These are phyloP conservation scores for Grantiella picta DNA, from an alignment of 2,113 vertebrate species.

Conservation along the genomic window DNA sequence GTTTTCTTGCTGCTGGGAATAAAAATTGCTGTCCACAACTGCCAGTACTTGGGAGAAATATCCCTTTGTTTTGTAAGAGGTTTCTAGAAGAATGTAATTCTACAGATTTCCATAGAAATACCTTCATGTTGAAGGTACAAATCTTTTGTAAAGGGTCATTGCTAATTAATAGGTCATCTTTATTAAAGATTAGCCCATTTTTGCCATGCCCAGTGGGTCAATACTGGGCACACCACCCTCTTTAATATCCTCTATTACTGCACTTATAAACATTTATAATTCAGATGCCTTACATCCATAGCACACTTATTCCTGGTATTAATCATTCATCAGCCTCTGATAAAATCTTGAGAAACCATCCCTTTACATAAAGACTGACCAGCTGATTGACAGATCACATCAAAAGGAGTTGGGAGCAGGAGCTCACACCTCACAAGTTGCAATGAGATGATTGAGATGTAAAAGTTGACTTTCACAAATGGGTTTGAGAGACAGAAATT, in stretches of 20 bases:
- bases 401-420: not conserved
- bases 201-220: not conserved
- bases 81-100: not conserved
- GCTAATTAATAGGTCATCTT: not conserved
- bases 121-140: not conserved
- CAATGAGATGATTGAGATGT: not conserved
- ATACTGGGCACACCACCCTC: not conserved
- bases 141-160: not conserved
- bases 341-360: not conserved
- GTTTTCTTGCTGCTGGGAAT: not conserved
- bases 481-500: not conserved
- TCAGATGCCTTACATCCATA: not conserved
- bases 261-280: not conserved
- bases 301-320: not conserved
- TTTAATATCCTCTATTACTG: not conserved
- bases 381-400: not conserved
- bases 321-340: slow-evolving; percentile 14
- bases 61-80: not conserved
- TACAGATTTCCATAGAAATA: not conserved
- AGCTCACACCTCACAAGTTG: not conserved
- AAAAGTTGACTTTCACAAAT: not conserved
- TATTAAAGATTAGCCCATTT: not conserved
- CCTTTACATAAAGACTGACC: not conserved
- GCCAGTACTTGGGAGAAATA: not conserved
- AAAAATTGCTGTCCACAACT: not conserved